phyloP scores from a whole-genome alignment of 1,140 invertebrate genomes.

The Trichonephila inaurata region DNA sequence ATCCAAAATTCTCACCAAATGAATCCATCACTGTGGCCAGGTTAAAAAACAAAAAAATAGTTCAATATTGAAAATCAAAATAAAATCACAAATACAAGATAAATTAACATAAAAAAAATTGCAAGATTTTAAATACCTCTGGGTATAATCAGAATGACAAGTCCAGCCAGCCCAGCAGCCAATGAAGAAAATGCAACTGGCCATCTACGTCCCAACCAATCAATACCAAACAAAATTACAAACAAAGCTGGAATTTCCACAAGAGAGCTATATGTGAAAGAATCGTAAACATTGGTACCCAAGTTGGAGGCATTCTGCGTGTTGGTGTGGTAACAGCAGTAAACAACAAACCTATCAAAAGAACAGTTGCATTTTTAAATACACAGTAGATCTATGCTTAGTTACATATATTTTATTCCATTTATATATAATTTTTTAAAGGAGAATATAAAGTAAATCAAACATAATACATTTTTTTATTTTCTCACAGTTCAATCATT shows the following conservation, averaged over 20 bases:
- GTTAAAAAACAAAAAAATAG: conserved; percentile 14
- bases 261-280: conserved; percentile 74
- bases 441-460: too few relatives aligned
- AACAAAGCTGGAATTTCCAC: conserved; percentile 78
- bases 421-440: too few relatives aligned
- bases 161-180: conserved; percentile 79
- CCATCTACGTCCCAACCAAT: conserved; percentile 80
- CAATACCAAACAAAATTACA: conserved; percentile 78
- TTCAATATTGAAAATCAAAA: not conserved
- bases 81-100: not conserved
- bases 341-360: conserved; percentile 72
- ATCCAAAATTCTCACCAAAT: conserved; percentile 60
- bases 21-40: conserved; percentile 40
- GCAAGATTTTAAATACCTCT: conserved; percentile 27
- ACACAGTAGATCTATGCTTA: too few relatives aligned
- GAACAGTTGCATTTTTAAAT: not conserved
- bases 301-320: conserved; percentile 77
- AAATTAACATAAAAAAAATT: not conserved
- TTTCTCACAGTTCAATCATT: too few relatives aligned
- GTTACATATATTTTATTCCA: too few relatives aligned
- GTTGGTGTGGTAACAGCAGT: conserved; percentile 77
- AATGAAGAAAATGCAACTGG: conserved; percentile 79
- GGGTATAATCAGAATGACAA: conserved; percentile 79
- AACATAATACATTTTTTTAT: too few relatives aligned
- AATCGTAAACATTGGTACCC: conserved; percentile 77